Conservation (phyloP, 2,797 vertebrate species). For the Sternotherus odoratus region DNA sequence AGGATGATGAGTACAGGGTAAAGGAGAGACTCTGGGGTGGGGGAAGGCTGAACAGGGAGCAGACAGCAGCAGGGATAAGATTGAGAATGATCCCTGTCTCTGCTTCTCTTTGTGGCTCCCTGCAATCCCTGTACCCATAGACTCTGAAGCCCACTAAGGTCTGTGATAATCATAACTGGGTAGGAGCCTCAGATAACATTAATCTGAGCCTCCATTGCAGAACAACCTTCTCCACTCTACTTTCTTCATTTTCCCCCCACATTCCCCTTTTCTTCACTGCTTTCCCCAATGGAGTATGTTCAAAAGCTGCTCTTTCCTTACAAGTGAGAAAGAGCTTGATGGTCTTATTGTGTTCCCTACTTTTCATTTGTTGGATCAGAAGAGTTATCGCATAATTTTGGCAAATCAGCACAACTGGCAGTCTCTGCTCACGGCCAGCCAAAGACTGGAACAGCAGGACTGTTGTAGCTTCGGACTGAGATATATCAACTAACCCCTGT, state of each 20-base stretch:
- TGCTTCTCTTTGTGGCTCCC: constrained; percentile 44
- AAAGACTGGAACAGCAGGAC: background rate
- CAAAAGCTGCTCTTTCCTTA: background rate
- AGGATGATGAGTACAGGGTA: background rate
- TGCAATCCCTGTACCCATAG: constrained; percentile 1
- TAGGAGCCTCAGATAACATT: background rate
- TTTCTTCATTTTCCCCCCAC: background rate
- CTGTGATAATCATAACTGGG: constrained; percentile 5
- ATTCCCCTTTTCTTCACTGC: background rate
- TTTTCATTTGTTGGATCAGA: background rate
- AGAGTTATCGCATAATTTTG: background rate
- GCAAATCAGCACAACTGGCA: accelerated
- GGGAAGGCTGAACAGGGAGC: background rate
- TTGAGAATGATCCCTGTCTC: background rate
- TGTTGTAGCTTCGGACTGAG: background rate
- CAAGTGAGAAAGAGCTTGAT: background rate
- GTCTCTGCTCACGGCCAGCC: background rate
- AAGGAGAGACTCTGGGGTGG: constrained; percentile 13
- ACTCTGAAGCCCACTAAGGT: background rate
- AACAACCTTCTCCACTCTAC: background rate
- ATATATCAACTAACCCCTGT: background rate
- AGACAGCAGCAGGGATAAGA: constrained; percentile 12
- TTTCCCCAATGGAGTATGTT: background rate
- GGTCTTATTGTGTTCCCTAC: background rate
- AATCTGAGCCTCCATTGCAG: constrained; percentile 15